phyloP scores from a whole-genome alignment of 2,797 vertebrate genomes.

The Zalophus californianus region DNA sequence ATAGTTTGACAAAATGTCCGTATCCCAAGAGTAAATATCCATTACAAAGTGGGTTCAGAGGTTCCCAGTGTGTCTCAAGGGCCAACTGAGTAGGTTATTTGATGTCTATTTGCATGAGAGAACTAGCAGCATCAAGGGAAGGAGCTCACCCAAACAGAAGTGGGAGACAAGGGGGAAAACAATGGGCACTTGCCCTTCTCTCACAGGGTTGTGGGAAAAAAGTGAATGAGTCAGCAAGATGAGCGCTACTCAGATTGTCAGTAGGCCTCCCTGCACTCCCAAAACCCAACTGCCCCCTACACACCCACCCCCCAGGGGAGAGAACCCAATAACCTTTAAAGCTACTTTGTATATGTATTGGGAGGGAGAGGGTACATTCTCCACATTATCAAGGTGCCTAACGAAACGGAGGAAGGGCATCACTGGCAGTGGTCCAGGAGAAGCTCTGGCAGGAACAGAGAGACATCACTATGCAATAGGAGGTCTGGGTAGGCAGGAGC shows the following conservation, averaged over 20 bases:
- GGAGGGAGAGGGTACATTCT: background rate
- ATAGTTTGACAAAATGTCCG: no score
- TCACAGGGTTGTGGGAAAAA: fast-evolving
- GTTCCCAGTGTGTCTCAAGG: background rate
- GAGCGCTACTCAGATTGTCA: background rate
- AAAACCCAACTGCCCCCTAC: background rate
- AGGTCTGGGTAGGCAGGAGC: background rate
- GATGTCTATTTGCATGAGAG: background rate
- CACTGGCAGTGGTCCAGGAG: no score
- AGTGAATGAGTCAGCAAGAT: background rate
- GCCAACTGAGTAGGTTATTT: background rate
- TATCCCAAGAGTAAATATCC: no score
- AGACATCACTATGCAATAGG: background rate
- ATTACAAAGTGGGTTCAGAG: background rate
- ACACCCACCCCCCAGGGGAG: no score
- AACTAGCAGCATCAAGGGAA: background rate
- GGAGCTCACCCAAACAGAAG: background rate
- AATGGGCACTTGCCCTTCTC: no score
- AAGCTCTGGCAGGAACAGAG: background rate
- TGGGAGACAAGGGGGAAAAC: background rate
- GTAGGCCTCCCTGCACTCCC: background rate
- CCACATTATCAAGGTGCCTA: background rate
- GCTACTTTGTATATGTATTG: background rate
- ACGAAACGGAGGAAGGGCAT: background rate
- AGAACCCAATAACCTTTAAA: background rate